These are phyloP conservation scores for Oscheius sp. DNA, from an alignment of 2,888 invertebrate genomes.

Conservation along the genomic window DNA sequence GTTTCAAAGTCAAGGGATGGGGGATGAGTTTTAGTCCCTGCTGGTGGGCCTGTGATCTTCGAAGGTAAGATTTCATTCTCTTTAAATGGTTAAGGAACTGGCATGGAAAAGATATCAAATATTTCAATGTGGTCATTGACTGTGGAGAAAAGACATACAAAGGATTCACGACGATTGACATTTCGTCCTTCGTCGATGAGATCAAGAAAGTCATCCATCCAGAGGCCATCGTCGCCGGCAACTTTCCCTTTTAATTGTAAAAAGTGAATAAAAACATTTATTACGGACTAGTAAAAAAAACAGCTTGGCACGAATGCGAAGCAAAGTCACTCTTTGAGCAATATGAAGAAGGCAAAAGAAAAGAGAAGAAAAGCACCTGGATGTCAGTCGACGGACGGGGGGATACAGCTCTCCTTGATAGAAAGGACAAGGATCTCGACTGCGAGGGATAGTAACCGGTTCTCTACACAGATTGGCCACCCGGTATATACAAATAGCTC, in stretches of 20 bases:
- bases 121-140: conserved; percentile 31
- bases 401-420: too few species aligned
- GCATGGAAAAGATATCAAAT: not conserved
- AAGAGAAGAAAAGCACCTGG: too few species aligned
- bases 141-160: conserved; percentile 32
- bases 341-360: too few species aligned
- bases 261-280: too few species aligned
- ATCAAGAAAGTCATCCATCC: conserved; percentile 17
- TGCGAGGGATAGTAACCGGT: too few species aligned
- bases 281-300: too few species aligned
- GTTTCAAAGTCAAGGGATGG: conserved; percentile 32
- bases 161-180: conserved; percentile 26
- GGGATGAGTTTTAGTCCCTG: conserved; percentile 34
- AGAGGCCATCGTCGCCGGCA: conserved; percentile 9
- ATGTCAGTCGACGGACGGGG: too few species aligned
- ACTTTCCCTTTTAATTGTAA: conserved; percentile 4
- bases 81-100: too few species aligned
- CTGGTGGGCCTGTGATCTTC: conserved; percentile 41
- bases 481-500: conserved; percentile 30
- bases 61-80: too few species aligned
- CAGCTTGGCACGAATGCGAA: too few species aligned
- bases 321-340: too few species aligned
- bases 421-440: too few species aligned
- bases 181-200: conserved; percentile 14
- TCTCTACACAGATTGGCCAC: conserved; percentile 7